A percentile compares a stretch with the other conserved stretches of the same genome.
Conservation (phyloP, 2,888 invertebrate genomes). For the Tipula helvola region DNA sequence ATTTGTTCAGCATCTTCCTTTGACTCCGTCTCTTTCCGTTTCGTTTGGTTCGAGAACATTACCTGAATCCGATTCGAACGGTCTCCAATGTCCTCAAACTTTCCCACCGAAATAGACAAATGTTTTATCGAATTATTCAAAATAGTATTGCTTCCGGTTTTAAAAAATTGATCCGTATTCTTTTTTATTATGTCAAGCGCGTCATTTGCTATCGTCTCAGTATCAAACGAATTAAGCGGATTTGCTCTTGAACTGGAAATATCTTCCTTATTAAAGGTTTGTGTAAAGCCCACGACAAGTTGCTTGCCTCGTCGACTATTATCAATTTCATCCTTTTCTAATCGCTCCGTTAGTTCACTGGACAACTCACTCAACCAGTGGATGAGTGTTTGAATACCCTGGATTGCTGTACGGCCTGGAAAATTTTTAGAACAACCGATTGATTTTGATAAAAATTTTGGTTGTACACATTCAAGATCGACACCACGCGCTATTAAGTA, state of each 20-base stretch:
- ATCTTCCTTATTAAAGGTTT: conserved; percentile 42
- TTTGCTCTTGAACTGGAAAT: conserved; percentile 52
- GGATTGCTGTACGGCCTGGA: conserved; percentile 63
- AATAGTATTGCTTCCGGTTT: conserved; percentile 23
- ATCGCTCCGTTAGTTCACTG: conserved; percentile 69
- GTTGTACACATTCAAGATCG: conserved; percentile 75
- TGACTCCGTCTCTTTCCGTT: conserved; percentile 18
- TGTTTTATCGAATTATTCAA: conserved; percentile 48
- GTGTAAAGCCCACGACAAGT: conserved; percentile 61
- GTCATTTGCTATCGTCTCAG: conserved; percentile 50
- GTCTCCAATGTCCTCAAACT: conserved; percentile 47
- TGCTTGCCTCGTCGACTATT: conserved; percentile 66
- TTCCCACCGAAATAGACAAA: conserved; percentile 65
- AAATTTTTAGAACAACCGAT: conserved; percentile 95
- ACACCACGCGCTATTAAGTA: conserved; percentile 77
- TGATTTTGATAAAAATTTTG: conserved; percentile 76
- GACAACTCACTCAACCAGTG: conserved; percentile 75
- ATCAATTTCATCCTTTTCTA: conserved; percentile 66
- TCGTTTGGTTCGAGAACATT: conserved; percentile 41
- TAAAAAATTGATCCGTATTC: conserved; percentile 35
- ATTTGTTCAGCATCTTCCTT: neutral
- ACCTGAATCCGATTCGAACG: conserved; percentile 43
- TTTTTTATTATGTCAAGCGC: conserved; percentile 56
- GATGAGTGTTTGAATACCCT: conserved; percentile 48
- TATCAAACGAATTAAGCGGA: conserved; percentile 45